Base-by-base conservation (phyloP, 2,113 vertebrate genomes). In the Oenanthe melanoleuca region DNA sequence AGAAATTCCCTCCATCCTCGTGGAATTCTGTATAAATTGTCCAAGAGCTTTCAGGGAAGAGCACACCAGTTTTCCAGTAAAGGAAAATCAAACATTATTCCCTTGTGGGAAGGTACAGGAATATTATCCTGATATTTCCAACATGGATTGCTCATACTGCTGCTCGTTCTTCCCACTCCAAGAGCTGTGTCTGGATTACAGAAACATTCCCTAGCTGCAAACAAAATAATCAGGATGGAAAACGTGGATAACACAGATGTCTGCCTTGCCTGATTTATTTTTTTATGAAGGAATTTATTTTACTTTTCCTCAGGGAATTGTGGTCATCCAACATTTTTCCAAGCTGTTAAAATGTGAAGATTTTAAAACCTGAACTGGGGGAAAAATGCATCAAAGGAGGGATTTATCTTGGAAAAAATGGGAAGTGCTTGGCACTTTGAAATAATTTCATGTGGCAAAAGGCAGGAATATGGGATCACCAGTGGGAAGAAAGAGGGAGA, bases 81-180 rank as follows among this genome's bases (percentile, higher is more conserved):
- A 94, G 88, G 57, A 82, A 96, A 94, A 96, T 90, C 90, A 95
- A 96, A 96, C 81, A 94, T 40, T 45, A 84, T 88, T 88, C 89
- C 84, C 88, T 79, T 2, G 13, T 38, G 73, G 3, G 6, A 66
- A 94, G 86, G 63, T 75, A 63, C 29, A 44, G 95, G 92, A 95
- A 95, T 93, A 92, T 96, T 92, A 96, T 73, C 47, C 94, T 96
- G 95, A 95, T 91, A 95, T 96, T 96, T 97, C 61, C 84, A 94
- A 61, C 47, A 64, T 18, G 61, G 61, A 93, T 95, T 85, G 40
- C 66, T 96, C 89, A 63, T 63, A 84, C 45, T 52, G 69, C 84
- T 59, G 52, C 78, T 74, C 13, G 0, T 52, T 78, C 87, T 34
- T 66, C 67, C 87, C 1, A 0, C 57, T 87, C 61, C 28, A 2